These are phyloP conservation scores for Oithona nana DNA, from an alignment of 2,888 invertebrate species.

Conservation along the genomic window DNA sequence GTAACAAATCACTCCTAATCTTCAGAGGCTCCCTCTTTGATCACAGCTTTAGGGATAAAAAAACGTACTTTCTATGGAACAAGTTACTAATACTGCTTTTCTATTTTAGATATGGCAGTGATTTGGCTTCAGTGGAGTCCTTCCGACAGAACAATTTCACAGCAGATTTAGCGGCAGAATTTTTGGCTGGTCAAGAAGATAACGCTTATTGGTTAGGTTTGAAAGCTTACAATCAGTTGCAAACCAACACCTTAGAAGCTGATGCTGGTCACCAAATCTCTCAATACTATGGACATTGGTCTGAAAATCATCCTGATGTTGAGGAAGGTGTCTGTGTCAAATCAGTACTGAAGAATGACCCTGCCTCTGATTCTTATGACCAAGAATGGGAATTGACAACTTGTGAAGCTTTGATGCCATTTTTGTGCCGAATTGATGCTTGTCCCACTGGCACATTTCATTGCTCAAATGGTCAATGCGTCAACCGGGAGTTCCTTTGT, in stretches of 20 bases:
- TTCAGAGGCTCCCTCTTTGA: too few relatives aligned
- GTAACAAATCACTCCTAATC: too few relatives aligned
- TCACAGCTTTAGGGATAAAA: too few relatives aligned
- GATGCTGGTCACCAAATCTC: slow-evolving; percentile 73
- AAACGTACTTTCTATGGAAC: too few relatives aligned
- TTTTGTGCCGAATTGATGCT: slow-evolving; percentile 75
- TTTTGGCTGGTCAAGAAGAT: slow-evolving; percentile 23
- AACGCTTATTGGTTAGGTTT: slow-evolving; percentile 65
- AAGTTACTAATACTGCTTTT: slow-evolving; percentile 1
- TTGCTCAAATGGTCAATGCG: slow-evolving; percentile 77
- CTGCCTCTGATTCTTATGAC: slow-evolving; percentile 34
- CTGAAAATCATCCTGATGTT: slow-evolving; percentile 66
- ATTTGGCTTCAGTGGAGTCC: slow-evolving; percentile 72
- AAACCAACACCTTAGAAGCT: slow-evolving; percentile 84
- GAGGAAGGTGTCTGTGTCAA: slow-evolving; percentile 66
- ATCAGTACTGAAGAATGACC: background rate
- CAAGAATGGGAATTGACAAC: slow-evolving; percentile 88
- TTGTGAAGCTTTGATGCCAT: slow-evolving; percentile 79
- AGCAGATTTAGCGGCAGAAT: slow-evolving; percentile 48
- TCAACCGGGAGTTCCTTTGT: slow-evolving; percentile 39
- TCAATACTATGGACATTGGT: slow-evolving; percentile 85
- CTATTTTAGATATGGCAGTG: slow-evolving; percentile 68
- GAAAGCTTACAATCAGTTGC: slow-evolving; percentile 69
- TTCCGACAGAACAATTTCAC: slow-evolving; percentile 82
- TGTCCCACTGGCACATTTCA: slow-evolving; percentile 80